Evolutionary conservation across 2,113 vertebrate genomes (phyloP), one percentile per base, ranked within the genome.

Genomic region (Hippocampus abdominalis): DNA sequence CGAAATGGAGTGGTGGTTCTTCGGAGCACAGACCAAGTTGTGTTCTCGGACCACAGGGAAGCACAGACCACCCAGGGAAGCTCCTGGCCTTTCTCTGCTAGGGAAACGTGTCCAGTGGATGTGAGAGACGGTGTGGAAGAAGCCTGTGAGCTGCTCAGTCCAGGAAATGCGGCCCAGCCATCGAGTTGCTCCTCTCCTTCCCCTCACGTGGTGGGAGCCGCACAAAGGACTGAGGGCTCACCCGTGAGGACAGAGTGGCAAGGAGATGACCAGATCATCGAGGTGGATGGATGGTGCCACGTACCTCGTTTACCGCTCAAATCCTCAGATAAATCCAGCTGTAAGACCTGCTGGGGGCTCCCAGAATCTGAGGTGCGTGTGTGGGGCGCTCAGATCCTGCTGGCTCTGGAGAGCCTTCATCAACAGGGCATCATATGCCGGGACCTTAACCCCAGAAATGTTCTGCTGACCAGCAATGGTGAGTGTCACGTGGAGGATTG

Each of bases 381-480:
- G 16, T 99, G 96, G 96, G 96, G 94, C 2, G 96, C 97, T 0
- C 95, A 99, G 92, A 92, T 94, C 20, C 89, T 99, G 29, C 74
- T 98, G 86, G 95, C 96, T 2, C 84, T 99, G 72, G 97, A 98
- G 73, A 95, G 94, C 18, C 93, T 99, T 70, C 97, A 99, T 62
- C 90, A 98, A 75, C 96, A 99, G 82, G 96, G 96, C 25, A 86
- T 99, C n/a, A 67, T 99, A 71, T 99, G 97, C 87, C 91, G 91
- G 51, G 97, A 99, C 74, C 95, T 99, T 76, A 99, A 96, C 77
- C 97, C 97, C n/a, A 93, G 91, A 81, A 99, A 99, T 71, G 80
- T 99, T 76, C 93, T 99, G n/a, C 91, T 98, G 59, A 94, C 94
- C 69, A 88, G 87, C 78, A 91, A 91, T 0, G 97, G 97, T 99